phyloP scores from a whole-genome alignment of 92 coral and sea anemone species.

The Montipora capitata region DNA sequence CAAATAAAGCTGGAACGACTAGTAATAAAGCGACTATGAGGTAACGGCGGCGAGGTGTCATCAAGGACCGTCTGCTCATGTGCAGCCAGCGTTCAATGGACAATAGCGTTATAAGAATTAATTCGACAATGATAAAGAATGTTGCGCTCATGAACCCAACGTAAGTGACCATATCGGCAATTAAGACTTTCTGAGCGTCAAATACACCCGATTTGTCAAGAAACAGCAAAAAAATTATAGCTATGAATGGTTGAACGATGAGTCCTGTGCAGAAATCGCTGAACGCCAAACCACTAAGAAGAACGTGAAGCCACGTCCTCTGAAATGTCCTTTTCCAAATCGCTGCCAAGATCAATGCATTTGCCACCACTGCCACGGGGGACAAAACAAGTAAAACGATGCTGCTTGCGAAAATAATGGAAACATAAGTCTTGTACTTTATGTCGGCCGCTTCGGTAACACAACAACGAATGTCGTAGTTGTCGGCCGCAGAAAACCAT shows the following conservation, averaged over 20 bases:
- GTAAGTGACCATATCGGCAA: too few species aligned
- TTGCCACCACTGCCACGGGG: conserved; percentile 15
- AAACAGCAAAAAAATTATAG: neutral
- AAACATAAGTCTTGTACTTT: too few species aligned
- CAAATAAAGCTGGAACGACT: neutral
- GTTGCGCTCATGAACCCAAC: too few species aligned
- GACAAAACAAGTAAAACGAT: conserved; percentile 3
- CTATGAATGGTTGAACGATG: neutral
- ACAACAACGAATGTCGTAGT: too few species aligned
- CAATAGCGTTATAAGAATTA: neutral
- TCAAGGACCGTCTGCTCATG: neutral
- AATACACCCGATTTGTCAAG: neutral
- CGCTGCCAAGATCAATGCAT: too few species aligned
- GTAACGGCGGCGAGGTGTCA: neutral
- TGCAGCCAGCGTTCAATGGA: conserved; percentile 12
- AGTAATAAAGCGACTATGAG: too few species aligned
- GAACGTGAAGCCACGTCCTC: neutral
- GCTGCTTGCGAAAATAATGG: neutral
- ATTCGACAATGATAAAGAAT: too few species aligned
- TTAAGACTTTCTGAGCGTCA: neutral
- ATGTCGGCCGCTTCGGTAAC: too few species aligned
- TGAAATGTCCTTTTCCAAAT: too few species aligned
- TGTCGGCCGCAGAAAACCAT: too few species aligned
- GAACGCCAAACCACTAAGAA: conserved; percentile 6
- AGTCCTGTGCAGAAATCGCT: neutral